These are phyloP conservation scores for Callinectes sapidus DNA, from an alignment of 2,888 invertebrate species.

Conservation along the genomic window DNA sequence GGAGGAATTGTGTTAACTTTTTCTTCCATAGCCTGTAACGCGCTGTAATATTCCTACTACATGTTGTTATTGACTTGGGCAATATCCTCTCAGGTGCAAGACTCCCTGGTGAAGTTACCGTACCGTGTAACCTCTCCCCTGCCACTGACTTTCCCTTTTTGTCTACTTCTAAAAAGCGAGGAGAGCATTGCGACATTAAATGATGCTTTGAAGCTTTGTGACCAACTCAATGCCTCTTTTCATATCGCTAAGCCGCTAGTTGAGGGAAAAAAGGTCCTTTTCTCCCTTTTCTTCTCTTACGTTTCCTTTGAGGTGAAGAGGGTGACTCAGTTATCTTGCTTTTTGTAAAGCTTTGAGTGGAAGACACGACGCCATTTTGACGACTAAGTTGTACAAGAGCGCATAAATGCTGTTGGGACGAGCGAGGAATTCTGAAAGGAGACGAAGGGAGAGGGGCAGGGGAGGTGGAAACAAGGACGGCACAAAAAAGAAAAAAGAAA, in stretches of 20 bases:
- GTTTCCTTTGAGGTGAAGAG: slow-evolving; percentile 2
- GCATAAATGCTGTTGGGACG: neutral
- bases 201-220: neutral
- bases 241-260: neutral
- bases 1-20: neutral
- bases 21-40: neutral
- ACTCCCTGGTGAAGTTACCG: neutral
- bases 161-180: neutral
- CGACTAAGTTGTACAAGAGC: neutral
- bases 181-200: neutral
- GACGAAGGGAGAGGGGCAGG: neutral
- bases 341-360: neutral
- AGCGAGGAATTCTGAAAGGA: neutral
- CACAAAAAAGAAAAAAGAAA: neutral
- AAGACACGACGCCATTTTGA: neutral
- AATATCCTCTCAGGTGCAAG: neutral
- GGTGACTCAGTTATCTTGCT: neutral
- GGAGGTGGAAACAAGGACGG: neutral
- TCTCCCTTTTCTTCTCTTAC: neutral
- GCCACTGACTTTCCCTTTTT: neutral
- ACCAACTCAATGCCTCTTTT: neutral
- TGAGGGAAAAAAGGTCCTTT: neutral
- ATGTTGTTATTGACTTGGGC: neutral
- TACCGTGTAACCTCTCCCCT: neutral
- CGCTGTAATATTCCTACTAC: neutral